Conservation (phyloP, 2,888 invertebrate species). For the Zygothrica quintamaculata region DNA sequence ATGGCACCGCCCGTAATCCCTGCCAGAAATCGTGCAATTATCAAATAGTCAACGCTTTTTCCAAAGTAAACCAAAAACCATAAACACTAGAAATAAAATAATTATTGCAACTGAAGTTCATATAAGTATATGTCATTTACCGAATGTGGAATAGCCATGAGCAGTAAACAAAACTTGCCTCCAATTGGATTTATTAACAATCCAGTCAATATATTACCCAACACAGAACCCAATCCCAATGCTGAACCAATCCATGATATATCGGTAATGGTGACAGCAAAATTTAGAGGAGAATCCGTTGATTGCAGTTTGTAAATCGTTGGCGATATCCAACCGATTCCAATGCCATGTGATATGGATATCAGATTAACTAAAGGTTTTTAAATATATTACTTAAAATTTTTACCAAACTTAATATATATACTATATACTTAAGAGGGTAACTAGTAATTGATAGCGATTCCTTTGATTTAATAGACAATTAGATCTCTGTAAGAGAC, state of each 20-base stretch:
- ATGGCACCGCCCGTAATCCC: slow-evolving; percentile 81
- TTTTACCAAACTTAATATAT: too few relatives aligned
- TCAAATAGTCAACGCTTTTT: slow-evolving; percentile 72
- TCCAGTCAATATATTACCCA: slow-evolving; percentile 66
- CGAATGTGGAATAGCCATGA: slow-evolving; percentile 62
- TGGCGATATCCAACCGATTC: slow-evolving; percentile 82
- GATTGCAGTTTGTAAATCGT: slow-evolving; percentile 74
- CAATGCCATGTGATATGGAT: slow-evolving; percentile 80
- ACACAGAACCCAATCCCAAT: slow-evolving; percentile 62
- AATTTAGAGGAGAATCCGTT: slow-evolving; percentile 39
- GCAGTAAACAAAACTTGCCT: slow-evolving; percentile 54
- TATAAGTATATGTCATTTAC: slow-evolving; percentile 47
- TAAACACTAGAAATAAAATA: slow-evolving; percentile 57
- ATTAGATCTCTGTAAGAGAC: slow-evolving; percentile 39
- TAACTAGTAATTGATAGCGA: slow-evolving; percentile 62
- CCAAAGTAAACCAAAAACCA: slow-evolving; percentile 79
- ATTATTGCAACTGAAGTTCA: slow-evolving; percentile 8
- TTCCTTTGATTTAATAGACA: slow-evolving; percentile 46
- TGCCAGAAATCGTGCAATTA: slow-evolving; percentile 73
- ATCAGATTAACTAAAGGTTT: slow-evolving; percentile 80
- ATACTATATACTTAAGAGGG: slow-evolving; percentile 65
- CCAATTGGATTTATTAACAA: slow-evolving; percentile 58
- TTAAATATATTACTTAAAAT: too few relatives aligned
- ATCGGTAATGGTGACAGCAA: slow-evolving; percentile 48
- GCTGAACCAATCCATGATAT: slow-evolving; percentile 74